phyloP scores from a whole-genome alignment of 2,113 vertebrate genomes.

The Nyctibius bracteatus region DNA sequence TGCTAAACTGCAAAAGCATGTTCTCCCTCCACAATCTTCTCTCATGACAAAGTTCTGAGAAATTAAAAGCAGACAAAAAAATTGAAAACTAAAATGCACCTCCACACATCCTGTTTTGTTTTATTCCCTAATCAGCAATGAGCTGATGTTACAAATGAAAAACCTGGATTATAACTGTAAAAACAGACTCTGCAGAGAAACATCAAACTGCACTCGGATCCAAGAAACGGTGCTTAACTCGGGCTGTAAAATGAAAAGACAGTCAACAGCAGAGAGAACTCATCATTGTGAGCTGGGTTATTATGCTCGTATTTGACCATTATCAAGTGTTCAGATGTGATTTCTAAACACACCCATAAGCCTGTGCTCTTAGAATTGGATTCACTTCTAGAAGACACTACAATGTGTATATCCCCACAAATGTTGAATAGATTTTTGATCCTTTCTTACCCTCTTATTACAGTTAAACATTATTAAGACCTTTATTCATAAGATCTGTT shows the following conservation, averaged over 20 bases:
- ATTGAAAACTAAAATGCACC: background rate
- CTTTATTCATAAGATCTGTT: background rate
- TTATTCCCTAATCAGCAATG: background rate
- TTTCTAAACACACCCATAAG: background rate
- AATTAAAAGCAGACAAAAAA: background rate
- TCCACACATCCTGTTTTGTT: background rate
- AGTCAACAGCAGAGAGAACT: background rate
- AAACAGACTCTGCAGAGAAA: background rate
- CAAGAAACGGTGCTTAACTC: background rate
- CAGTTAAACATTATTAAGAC: background rate
- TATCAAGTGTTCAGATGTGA: background rate
- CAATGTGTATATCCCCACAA: background rate
- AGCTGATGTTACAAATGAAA: background rate
- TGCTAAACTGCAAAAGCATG: accelerated
- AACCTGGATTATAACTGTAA: background rate
- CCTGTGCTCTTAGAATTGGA: background rate
- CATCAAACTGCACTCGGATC: background rate
- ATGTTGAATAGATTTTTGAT: background rate
- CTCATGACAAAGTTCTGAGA: background rate
- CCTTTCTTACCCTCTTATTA: background rate
- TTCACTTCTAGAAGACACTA: background rate
- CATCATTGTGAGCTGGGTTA: background rate
- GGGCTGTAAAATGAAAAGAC: background rate
- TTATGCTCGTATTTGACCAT: background rate
- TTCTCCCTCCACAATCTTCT: background rate